Percentiles rank a stretch among this genome's conserved stretches.
These are phyloP conservation scores for Sciaenops ocellatus DNA, from an alignment of 2,797 vertebrate genomes.

Conservation along the genomic window DNA sequence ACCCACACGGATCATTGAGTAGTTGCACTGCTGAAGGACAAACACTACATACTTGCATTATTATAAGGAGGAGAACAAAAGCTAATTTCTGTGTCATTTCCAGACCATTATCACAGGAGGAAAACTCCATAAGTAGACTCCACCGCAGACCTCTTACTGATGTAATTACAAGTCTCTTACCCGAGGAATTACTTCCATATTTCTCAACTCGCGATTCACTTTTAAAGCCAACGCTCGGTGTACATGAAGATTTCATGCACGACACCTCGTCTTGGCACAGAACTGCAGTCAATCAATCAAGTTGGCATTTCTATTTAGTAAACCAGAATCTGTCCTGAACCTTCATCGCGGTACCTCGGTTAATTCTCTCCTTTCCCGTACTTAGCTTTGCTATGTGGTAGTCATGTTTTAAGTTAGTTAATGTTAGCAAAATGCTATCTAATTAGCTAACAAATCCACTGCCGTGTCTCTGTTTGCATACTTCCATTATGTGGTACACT, in stretches of 20 bases:
- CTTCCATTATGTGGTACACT: too few relatives aligned
- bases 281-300: not conserved
- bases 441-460: too few relatives aligned
- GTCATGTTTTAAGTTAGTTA: too few relatives aligned
- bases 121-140: not conserved
- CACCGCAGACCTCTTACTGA: not conserved
- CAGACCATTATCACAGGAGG: slow-evolving; percentile 1
- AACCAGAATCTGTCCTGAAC: too few relatives aligned
- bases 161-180: not conserved
- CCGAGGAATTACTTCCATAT: not conserved
- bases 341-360: too few relatives aligned
- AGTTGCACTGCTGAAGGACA: too few relatives aligned
- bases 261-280: not conserved
- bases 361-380: too few relatives aligned
- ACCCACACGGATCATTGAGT: not conserved
- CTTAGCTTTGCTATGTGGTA: too few relatives aligned
- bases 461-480: too few relatives aligned
- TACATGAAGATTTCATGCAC: not conserved
- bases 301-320: not conserved
- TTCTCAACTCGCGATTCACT: not conserved
- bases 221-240: not conserved
- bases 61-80: not conserved
- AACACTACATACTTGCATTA: not conserved
- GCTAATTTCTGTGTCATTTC: not conserved
- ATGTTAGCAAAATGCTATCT: too few relatives aligned